Evolutionary conservation across 2,113 vertebrate species (phyloP).

Genomic region (Pristiophorus japonicus): DNA sequence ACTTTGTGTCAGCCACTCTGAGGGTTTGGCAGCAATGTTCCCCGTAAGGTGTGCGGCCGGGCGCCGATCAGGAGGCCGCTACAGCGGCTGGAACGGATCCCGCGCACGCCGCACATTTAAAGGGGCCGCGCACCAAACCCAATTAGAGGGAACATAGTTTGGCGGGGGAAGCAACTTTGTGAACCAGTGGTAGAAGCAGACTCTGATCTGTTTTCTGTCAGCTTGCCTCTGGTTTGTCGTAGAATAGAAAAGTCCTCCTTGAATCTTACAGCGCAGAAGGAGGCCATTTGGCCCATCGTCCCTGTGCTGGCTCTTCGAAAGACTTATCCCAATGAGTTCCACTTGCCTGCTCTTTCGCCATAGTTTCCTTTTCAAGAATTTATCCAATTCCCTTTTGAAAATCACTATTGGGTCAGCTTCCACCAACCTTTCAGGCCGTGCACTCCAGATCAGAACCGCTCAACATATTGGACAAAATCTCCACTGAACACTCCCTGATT

Average conservation of each 20-base stretch:
- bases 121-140: too few species aligned
- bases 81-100: too few species aligned
- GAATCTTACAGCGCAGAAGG: not conserved
- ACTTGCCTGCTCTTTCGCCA: not conserved
- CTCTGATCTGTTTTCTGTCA: not conserved
- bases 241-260: not conserved
- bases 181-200: too few species aligned
- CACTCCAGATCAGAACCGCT: not conserved
- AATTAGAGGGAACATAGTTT: too few species aligned
- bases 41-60: too few species aligned
- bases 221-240: not conserved
- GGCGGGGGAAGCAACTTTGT: not conserved
- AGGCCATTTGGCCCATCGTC: not conserved
- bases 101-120: too few species aligned
- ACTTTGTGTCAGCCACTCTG: too few species aligned
- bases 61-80: too few species aligned
- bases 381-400: not conserved
- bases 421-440: not conserved
- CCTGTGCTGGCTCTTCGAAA: not conserved
- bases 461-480: too few species aligned
- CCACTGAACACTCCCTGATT: not conserved
- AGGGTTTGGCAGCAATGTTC: not conserved
- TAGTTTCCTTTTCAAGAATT: not conserved
- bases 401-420: not conserved
- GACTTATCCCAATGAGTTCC: not conserved